Percentiles rank a stretch among this genome's conserved stretches.
Evolutionary conservation across 2,113 vertebrate species (phyloP).

Genomic region (Hymenochirus boettgeri): DNA sequence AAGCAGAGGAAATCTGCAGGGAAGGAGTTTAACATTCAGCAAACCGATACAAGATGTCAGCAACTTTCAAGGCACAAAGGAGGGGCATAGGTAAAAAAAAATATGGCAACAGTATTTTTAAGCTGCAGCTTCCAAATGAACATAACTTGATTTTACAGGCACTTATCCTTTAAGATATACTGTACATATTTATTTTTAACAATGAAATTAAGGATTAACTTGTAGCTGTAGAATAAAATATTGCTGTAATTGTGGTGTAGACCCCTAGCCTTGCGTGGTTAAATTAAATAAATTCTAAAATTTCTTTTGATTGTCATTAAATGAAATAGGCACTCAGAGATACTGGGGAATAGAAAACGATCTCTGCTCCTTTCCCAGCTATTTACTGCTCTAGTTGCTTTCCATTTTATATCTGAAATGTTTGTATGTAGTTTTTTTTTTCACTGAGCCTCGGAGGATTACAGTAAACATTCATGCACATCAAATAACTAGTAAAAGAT

Average conservation of each 20-base stretch:
- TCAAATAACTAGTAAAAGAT: conserved; percentile 17
- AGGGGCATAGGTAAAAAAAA: too few species aligned
- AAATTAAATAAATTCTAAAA: conserved; percentile 4
- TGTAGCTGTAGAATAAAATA: not conserved
- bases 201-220: not conserved
- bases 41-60: too few species aligned
- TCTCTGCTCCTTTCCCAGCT: conserved; percentile 28
- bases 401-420: conserved; percentile 24
- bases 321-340: conserved; percentile 1
- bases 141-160: too few species aligned
- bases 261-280: not conserved
- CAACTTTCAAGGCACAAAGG: too few species aligned
- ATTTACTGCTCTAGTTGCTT: conserved; percentile 35
- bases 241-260: not conserved
- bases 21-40: too few species aligned
- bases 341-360: conserved; percentile 20
- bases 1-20: too few species aligned
- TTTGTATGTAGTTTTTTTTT: conserved; percentile 5
- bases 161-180: too few species aligned
- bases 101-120: too few species aligned
- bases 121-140: too few species aligned
- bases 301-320: conserved; percentile 8
- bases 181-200: too few species aligned
- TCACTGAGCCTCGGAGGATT: conserved; percentile 11
- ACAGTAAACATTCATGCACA: conserved; percentile 23